A percentile compares a stretch with the other conserved stretches of the same genome.
phyloP scores from a whole-genome alignment of 1,140 invertebrate species.

The Philopotamus ludificatus region DNA sequence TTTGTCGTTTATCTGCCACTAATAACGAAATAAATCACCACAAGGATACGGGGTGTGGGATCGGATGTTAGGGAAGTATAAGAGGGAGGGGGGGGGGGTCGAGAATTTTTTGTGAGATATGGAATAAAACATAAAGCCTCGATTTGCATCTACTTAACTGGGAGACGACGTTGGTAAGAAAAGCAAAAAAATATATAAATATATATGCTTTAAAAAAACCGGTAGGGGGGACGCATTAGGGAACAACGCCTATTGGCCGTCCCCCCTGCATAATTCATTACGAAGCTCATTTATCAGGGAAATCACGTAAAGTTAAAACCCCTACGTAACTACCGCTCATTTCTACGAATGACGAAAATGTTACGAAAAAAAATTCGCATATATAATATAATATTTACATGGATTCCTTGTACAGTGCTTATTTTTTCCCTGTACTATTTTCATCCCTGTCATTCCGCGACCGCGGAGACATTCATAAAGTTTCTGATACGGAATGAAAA shows the following conservation, averaged over 20 bases:
- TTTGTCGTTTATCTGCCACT: background rate
- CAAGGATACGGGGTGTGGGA: too few relatives aligned
- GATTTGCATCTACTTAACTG: slow-evolving; percentile 37
- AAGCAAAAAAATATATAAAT: slow-evolving; percentile 12
- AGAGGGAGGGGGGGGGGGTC: background rate
- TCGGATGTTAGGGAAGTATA: too few relatives aligned
- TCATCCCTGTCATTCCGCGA: too few relatives aligned
- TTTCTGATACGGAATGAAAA: slow-evolving; percentile 16
- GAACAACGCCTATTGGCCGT: slow-evolving; percentile 40
- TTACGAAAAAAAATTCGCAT: too few relatives aligned
- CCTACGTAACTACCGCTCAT: slow-evolving; percentile 12
- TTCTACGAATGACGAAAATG: slow-evolving; percentile 5
- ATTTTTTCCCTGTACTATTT: background rate
- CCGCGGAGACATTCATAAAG: slow-evolving; percentile 2
- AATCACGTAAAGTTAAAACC: slow-evolving; percentile 40
- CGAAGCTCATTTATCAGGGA: slow-evolving; percentile 40
- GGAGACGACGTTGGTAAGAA: slow-evolving; percentile 14
- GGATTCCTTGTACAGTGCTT: too few relatives aligned
- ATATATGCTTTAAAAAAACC: too few relatives aligned
- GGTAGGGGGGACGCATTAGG: slow-evolving; percentile 23
- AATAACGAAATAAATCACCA: slow-evolving; percentile 6
- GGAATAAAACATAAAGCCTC: slow-evolving; percentile 31
- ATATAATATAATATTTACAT: too few relatives aligned
- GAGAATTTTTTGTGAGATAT: slow-evolving; percentile 16
- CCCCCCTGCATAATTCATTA: slow-evolving; percentile 42